These are phyloP conservation scores for Enteromius viviparus DNA, from an alignment of 2,797 vertebrate genomes.

Conservation along the genomic window DNA sequence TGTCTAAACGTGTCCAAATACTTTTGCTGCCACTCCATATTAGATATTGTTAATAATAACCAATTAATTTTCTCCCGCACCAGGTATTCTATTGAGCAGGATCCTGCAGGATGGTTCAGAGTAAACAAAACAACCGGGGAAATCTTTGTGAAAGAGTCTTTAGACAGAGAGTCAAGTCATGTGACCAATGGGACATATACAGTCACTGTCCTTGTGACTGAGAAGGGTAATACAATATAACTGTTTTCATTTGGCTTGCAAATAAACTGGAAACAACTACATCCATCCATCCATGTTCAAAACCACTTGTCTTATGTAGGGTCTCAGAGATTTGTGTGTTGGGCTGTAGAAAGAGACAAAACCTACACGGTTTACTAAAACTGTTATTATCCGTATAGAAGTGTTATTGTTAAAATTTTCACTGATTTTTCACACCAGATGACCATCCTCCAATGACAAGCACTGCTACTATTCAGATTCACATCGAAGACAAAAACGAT, in stretches of 20 bases:
- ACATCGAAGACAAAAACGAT: constrained; percentile 72
- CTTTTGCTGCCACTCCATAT: neutral
- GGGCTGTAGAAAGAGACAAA: neutral
- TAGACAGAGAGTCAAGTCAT: constrained; percentile 72
- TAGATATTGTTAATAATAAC: neutral
- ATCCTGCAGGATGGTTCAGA: constrained; percentile 72
- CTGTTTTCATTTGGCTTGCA: neutral
- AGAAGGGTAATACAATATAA: constrained; percentile 64
- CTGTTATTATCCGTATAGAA: neutral
- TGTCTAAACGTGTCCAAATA: neutral
- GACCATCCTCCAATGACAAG: constrained; percentile 67
- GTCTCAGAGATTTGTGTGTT: neutral
- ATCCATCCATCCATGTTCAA: neutral
- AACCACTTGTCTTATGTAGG: neutral
- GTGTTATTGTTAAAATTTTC: neutral
- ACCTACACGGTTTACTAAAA: neutral
- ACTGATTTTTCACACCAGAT: constrained; percentile 58
- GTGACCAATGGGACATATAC: constrained; percentile 67
- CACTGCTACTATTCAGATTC: constrained; percentile 68
- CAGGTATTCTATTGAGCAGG: constrained; percentile 69
- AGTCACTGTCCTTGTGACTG: constrained; percentile 69
- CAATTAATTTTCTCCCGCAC: neutral
- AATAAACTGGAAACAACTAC: neutral
- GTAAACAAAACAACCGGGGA: constrained; percentile 70
- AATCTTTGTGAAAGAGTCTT: constrained; percentile 61